A percentile compares a stretch with the other conserved stretches of the same genome.
phyloP scores from a whole-genome alignment of 2,113 vertebrate genomes.

The Electrona antarctica region DNA sequence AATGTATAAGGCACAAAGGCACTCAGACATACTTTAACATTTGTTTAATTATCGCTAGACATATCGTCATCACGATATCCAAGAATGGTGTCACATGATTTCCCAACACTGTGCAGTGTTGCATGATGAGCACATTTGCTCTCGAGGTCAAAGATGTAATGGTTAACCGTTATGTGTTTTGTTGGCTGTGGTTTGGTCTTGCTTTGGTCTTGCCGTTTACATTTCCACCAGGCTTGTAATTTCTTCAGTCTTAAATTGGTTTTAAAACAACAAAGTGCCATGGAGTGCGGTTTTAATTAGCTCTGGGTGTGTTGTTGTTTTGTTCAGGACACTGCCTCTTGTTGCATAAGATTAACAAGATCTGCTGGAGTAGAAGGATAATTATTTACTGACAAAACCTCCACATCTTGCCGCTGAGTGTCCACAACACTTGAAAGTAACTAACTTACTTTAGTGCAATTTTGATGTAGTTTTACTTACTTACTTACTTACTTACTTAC shows the following conservation, averaged over 20 bases:
- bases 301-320: neutral
- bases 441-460: no score
- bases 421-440: neutral
- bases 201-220: neutral
- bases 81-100: no score
- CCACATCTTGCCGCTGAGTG: neutral
- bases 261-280: neutral
- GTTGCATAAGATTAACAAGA: neutral
- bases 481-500: no score
- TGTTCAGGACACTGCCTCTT: neutral
- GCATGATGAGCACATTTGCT: neutral
- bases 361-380: no score
- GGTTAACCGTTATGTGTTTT: neutral
- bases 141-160: slow-evolving; percentile 4
- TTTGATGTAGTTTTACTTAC: no score
- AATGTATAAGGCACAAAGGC: no score
- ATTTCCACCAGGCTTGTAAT: neutral
- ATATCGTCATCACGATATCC: no score
- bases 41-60: no score
- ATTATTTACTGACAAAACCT: neutral
- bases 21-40: no score
- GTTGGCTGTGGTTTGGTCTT: neutral
- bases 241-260: neutral
- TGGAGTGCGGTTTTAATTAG: neutral
- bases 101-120: no score